Evolutionary conservation across 2,888 invertebrate species (phyloP), one percentile per base, ranked within the genome.

Genomic region (Perithous albicinctus): DNA sequence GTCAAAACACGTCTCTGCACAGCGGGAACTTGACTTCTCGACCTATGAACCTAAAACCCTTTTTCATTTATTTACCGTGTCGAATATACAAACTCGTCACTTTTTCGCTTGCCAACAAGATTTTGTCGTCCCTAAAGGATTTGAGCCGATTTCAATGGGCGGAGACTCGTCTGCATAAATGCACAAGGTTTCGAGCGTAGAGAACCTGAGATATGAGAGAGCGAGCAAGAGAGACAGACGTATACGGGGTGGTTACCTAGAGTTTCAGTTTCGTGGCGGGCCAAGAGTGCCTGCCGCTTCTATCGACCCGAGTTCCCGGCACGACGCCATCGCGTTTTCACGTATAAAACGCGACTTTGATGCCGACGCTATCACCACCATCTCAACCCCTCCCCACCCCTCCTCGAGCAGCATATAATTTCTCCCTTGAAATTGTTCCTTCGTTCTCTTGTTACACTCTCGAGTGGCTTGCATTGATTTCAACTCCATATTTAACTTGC

Each of bases 301-400:
- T 92, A 92, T 92, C 90, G 92, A 92, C 89, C 92, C 90, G 87
- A 82, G 85, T 88, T 87, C 88, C 85, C 87, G 88, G 87, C 85
- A 85, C 87, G 87, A 88, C 89, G 89, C 89, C 90, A 88, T 90
- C 87, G 86, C 85, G 83, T 81, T 76, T 78, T 80, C 78, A 63
- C 73, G 74, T 78, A 80, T 74, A 75, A 82, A 84, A 84, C 72
- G 73, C 80, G 74, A 82, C 83, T 82, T 80, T 76, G 79, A 81
- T 77, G 82, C 82, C 80, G 77, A 75, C 85, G 85, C 77, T 85
- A 78, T 84, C 82, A 76, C 66, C 70, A 70, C 74, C 79, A 80
- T 80, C 66, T 78, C 77, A 38, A 29, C 67, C 63, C 66, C n/a
- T n/a, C n/a, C n/a, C n/a, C n/a, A n/a, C n/a, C n/a, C n/a, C n/a